phyloP scores from a whole-genome alignment of 2,113 vertebrate species.

The Haplochromis vanheusdeni region DNA sequence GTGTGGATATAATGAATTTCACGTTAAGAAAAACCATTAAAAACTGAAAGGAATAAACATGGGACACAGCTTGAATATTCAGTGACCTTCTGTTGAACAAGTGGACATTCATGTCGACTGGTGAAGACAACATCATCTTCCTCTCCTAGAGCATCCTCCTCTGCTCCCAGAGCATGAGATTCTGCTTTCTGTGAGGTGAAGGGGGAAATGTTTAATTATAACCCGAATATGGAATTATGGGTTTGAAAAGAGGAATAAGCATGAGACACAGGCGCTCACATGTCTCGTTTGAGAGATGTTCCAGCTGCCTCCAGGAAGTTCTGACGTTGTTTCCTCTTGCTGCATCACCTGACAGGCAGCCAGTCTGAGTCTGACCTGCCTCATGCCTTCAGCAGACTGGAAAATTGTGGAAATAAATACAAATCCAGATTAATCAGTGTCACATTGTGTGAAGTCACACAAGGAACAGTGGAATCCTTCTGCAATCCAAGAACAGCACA shows the following conservation, averaged over 20 bases:
- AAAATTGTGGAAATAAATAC: slow-evolving; percentile 21
- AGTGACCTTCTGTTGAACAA: slow-evolving; percentile 57
- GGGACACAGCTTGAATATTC: neutral
- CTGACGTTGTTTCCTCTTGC: slow-evolving; percentile 17
- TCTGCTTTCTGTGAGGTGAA: slow-evolving; percentile 18
- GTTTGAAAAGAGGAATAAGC: slow-evolving; percentile 21
- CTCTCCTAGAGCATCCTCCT: neutral
- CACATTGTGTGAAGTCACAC: slow-evolving; percentile 2
- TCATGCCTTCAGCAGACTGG: slow-evolving; percentile 75
- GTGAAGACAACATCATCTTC: slow-evolving; percentile 10
- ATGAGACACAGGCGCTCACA: slow-evolving; percentile 27
- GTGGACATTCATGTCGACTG: slow-evolving; percentile 62
- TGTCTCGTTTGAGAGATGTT: slow-evolving; percentile 49
- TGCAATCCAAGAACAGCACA: neutral
- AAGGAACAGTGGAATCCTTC: neutral
- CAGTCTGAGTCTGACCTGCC: slow-evolving; percentile 75
- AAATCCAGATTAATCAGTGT: slow-evolving; percentile 62
- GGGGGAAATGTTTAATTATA: neutral
- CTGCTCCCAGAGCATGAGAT: neutral
- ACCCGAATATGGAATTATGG: neutral
- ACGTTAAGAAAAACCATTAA: neutral
- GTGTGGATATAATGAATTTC: neutral
- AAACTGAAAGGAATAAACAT: neutral
- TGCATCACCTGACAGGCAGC: slow-evolving; percentile 70
- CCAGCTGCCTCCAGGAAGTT: slow-evolving; percentile 52